phyloP scores from a whole-genome alignment of 2,888 invertebrate species.

The Gymnosoma rotundatum region DNA sequence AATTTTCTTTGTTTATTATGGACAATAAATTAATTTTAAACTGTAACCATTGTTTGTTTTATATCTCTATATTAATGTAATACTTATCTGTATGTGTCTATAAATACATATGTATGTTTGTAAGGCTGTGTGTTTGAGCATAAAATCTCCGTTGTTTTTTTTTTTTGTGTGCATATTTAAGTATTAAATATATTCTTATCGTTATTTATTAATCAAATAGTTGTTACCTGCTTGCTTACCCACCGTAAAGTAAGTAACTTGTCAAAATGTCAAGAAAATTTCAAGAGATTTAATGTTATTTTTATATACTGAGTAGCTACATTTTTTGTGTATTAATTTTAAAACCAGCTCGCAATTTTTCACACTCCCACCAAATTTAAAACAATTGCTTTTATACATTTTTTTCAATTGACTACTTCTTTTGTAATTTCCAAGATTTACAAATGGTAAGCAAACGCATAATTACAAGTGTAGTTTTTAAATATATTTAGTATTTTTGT shows the following conservation, averaged over 20 bases:
- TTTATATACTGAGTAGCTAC: background rate
- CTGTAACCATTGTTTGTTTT: constrained; percentile 51
- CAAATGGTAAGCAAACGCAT: constrained; percentile 38
- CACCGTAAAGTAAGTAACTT: constrained; percentile 58
- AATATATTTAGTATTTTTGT: too few relatives aligned
- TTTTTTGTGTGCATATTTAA: constrained; percentile 25
- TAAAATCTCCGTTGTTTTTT: background rate
- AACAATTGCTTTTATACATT: constrained; percentile 34
- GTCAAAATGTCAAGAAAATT: constrained; percentile 55
- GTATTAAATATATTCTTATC: constrained; percentile 56
- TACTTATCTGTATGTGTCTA: background rate
- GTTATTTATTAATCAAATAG: constrained; percentile 62
- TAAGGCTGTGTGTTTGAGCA: too few relatives aligned
- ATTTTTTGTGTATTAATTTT: background rate
- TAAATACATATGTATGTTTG: too few relatives aligned
- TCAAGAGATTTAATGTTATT: constrained; percentile 49
- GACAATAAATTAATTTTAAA: constrained; percentile 45
- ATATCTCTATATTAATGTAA: constrained; percentile 14
- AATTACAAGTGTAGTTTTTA: constrained; percentile 42
- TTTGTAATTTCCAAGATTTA: constrained; percentile 37
- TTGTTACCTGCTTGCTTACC: constrained; percentile 35
- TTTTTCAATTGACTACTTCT: constrained; percentile 15
- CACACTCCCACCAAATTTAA: constrained; percentile 62
- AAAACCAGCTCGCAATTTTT: constrained; percentile 48
- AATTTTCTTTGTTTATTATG: constrained; percentile 54